Base-by-base conservation (phyloP, 2,888 invertebrate species). In the Eupsilia transversa region DNA sequence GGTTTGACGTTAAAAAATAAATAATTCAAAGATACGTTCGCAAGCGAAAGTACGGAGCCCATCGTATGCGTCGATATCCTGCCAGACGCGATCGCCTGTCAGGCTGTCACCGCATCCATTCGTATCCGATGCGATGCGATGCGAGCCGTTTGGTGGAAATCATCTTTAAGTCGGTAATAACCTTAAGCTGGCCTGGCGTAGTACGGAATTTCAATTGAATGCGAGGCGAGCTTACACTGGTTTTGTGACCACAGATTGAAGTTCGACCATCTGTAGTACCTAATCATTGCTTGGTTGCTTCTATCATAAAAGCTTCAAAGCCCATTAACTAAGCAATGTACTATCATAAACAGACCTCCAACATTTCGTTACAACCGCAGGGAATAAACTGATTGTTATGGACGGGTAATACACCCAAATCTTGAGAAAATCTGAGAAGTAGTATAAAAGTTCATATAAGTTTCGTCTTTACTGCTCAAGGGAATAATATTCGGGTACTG, bases 381-480 rank as follows among this genome's bases (percentile, higher is more conserved):
- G 67, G 78, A 78, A 38, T 67, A 43, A 1, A 23, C 10, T 57
- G 35, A 63, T 63, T 57, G 56, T 78, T 67, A 78, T n/a, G 20
- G 49, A 67, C 63, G 61, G n/a, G 46, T 65, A 46, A 56, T 43
- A 56, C 14, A 46, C 14, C 17, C 41, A 63, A 78, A 63, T 49
- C 61, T 66, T 14, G 2, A 30, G 49, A 38, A 74, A 52, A 59
- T 59, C 41, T 52, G 30, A 38, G 49, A 77, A 57, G 66, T 57
- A 14, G 10, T 33, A 38, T n/a, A 43, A 65, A 77, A 64, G 71
- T 71, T 52, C 33, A 33, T 60, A 41, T 65, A 71, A 78, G 49
- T 67, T 56, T 67, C 17, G 17, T 38, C n/a, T 33, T 2, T 38
- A 43, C 14, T 3, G 3, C 78, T 33, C 74, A 2, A 17, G 61